Conservation (phyloP, 2,888 invertebrate species). For the Lasioglossum figueresi region DNA sequence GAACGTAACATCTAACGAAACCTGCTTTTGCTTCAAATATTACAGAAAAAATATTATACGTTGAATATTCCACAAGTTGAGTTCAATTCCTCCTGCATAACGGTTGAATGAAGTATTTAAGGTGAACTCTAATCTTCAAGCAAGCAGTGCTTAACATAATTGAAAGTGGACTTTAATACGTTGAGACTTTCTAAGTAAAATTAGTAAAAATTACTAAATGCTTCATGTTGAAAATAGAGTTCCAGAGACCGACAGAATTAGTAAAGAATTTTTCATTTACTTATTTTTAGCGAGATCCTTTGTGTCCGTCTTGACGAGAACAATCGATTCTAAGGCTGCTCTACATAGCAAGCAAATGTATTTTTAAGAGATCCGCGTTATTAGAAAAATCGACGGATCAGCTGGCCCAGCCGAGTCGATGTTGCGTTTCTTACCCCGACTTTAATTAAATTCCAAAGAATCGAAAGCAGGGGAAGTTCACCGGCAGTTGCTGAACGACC, state of each 20-base stretch:
- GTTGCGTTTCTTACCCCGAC: conserved; percentile 54
- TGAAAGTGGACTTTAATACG: neutral
- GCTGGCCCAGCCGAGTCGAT: conserved; percentile 42
- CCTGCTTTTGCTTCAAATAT: neutral
- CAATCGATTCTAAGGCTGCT: neutral
- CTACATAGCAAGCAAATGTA: neutral
- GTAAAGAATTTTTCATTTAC: neutral
- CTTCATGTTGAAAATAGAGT: neutral
- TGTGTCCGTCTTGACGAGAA: neutral
- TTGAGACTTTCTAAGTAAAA: neutral
- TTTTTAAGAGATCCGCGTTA: conserved; percentile 46
- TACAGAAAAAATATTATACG: neutral
- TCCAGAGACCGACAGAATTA: neutral
- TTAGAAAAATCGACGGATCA: conserved; percentile 47
- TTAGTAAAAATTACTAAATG: neutral
- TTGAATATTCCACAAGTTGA: neutral
- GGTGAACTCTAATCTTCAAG: neutral
- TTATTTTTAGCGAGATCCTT: neutral
- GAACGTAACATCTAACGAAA: neutral
- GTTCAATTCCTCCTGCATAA: neutral
- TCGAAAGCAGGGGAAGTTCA: conserved; percentile 67
- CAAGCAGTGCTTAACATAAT: neutral
- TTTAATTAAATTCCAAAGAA: conserved; percentile 76
- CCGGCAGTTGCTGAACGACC: conserved; percentile 50
- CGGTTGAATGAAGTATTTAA: neutral